phyloP scores from a whole-genome alignment of 1,140 invertebrate genomes.

The Cataglyphis hispanica region DNA sequence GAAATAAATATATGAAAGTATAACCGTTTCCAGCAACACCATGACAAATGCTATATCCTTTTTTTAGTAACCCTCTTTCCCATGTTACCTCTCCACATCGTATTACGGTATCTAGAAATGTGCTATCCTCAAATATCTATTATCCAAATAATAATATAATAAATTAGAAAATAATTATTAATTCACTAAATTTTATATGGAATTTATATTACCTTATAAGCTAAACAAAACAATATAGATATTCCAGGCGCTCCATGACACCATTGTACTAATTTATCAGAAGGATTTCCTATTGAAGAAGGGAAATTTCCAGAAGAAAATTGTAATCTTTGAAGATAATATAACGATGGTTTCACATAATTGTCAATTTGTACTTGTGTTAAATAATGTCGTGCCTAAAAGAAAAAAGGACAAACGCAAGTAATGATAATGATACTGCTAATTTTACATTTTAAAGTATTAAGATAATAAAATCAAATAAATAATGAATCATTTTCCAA shows the following conservation, averaged over 20 bases:
- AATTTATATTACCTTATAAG: slow-evolving; percentile 89
- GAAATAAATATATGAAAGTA: slow-evolving; percentile 93
- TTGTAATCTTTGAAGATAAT: slow-evolving; percentile 88
- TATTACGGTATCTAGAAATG: slow-evolving; percentile 92
- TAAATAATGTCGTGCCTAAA: slow-evolving; percentile 87
- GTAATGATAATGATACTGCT: background rate
- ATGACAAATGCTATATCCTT: slow-evolving; percentile 97
- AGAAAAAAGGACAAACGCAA: slow-evolving; percentile 38
- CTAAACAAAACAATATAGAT: slow-evolving; percentile 91
- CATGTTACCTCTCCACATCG: slow-evolving; percentile 93
- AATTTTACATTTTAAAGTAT: background rate
- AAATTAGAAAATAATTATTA: background rate
- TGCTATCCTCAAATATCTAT: slow-evolving; percentile 90
- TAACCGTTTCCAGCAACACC: slow-evolving; percentile 97
- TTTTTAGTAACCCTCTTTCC: slow-evolving; percentile 94
- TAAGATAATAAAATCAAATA: background rate
- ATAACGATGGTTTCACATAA: slow-evolving; percentile 89
- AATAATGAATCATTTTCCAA: slow-evolving; percentile 23
- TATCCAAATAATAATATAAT: background rate
- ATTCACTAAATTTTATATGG: slow-evolving; percentile 55
- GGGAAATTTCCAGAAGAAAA: slow-evolving; percentile 95
- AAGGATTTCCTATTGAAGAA: slow-evolving; percentile 91
- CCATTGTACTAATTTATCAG: slow-evolving; percentile 96
- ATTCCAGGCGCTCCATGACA: slow-evolving; percentile 98
- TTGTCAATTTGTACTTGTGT: slow-evolving; percentile 87